phyloP scores from a whole-genome alignment of 92 coral and sea anemone species.

The Bergia sp. region DNA sequence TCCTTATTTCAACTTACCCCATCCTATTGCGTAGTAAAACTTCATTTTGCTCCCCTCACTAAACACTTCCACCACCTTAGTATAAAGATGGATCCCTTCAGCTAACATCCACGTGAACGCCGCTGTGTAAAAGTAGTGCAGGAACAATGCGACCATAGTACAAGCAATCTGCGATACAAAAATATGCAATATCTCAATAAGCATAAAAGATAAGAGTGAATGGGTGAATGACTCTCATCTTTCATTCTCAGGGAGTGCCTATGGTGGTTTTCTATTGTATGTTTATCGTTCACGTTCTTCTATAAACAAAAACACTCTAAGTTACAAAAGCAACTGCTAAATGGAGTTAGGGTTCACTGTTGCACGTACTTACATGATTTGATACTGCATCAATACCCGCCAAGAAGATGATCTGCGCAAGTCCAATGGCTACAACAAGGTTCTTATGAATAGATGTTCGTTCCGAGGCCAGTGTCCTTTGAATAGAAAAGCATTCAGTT shows the following conservation, averaged over 20 bases:
- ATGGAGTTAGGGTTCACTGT: not conserved
- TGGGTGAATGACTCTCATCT: not conserved
- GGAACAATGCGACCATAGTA: constrained; percentile 78
- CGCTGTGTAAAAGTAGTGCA: constrained; percentile 94
- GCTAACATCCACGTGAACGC: constrained; percentile 94
- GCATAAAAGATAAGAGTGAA: too few relatives aligned
- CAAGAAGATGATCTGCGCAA: constrained; percentile 93
- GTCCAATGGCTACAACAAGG: constrained; percentile 92
- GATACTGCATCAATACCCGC: constrained; percentile 93
- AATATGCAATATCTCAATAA: not conserved
- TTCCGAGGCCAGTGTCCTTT: constrained; percentile 91
- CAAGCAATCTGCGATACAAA: constrained; percentile 74
- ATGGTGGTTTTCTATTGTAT: too few relatives aligned
- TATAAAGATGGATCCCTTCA: constrained; percentile 94
- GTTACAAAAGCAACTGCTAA: not conserved
- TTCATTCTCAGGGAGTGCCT: not conserved
- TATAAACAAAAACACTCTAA: not conserved
- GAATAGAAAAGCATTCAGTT: not conserved
- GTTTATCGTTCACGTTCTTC: not conserved
- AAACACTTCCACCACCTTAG: constrained; percentile 94
- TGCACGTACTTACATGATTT: constrained; percentile 67
- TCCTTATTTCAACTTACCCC: constrained; percentile 75
- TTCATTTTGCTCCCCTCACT: constrained; percentile 92
- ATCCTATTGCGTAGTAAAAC: constrained; percentile 90
- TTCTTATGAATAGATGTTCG: constrained; percentile 96